phyloP scores from a whole-genome alignment of 2,888 invertebrate species.

The Pseudolycoriella hygida region DNA sequence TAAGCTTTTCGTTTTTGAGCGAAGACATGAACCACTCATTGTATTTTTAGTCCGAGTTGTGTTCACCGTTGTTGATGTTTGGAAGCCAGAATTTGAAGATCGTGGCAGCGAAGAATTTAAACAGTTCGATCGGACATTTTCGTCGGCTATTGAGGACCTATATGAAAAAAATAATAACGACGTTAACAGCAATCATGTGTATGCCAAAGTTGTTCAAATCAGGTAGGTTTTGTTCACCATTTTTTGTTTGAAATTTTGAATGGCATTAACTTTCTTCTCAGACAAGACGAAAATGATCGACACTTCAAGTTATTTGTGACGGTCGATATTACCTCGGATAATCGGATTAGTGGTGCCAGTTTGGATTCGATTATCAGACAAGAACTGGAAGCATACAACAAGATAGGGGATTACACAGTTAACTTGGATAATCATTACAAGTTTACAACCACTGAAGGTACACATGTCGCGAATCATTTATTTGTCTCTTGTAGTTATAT shows the following conservation, averaged over 20 bases:
- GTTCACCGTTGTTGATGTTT: conserved; percentile 6
- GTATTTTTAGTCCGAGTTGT: conserved; percentile 8
- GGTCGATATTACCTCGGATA: conserved; percentile 3
- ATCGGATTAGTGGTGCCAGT: not conserved
- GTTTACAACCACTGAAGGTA: not conserved
- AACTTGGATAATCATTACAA: conserved; percentile 1
- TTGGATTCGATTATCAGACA: not conserved
- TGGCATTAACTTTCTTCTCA: not conserved
- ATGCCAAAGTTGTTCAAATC: conserved; percentile 6
- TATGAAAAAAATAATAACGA: conserved; percentile 1
- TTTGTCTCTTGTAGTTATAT: too few relatives aligned
- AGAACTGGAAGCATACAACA: not conserved
- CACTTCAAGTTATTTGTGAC: not conserved
- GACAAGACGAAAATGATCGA: not conserved
- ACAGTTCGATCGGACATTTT: conserved; percentile 3
- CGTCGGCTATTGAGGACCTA: conserved; percentile 7
- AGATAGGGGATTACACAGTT: not conserved
- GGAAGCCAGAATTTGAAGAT: conserved; percentile 4
- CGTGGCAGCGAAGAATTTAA: conserved; percentile 7
- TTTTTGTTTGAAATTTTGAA: not conserved
- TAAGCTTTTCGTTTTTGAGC: too few relatives aligned
- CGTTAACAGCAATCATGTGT: not conserved
- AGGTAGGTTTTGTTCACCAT: conserved; percentile 6
- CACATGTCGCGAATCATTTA: not conserved
- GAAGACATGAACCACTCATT: conserved; percentile 1